Evolutionary conservation across 1,140 invertebrate species (phyloP), one percentile per base, ranked within the genome.

Genomic region (Mycetomoellerius zeteki): DNA sequence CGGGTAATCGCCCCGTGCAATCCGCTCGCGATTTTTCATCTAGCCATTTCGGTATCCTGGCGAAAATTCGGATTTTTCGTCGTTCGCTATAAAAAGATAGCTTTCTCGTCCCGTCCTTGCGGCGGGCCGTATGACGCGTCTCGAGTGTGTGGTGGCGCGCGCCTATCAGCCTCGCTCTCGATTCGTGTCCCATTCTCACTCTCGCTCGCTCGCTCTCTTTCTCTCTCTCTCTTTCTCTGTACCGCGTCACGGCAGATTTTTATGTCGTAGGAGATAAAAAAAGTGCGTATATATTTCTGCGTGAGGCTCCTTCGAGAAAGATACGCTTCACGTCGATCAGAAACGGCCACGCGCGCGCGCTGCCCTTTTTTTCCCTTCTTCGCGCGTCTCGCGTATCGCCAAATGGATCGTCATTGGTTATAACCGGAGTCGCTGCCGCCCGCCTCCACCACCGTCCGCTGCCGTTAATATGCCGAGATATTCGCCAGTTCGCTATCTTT

Each of bases 101-200:
- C 77, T 87, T 90, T 91, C 81, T 88, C 86, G 54, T 6, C 54
- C 58, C 65, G 67, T 88, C 71, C 52, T 75, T 85, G 43, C 73
- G 52, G 72, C 58, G 47, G 56, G 76, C 78, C 80, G 84, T 87
- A 86, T 90, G 90, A 91, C 90, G 90, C 90, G 91, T 88, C 90
- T 88, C 58, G 60, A 75, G 80, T 73, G 56, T 84, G 88, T 86
- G 86, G 89, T 90, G 90, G 90, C 87, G 90, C 89, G 89, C 89
- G 89, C 86, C 89, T 86, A 90, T 84, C 87, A 76, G 86, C 85
- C 89, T 72, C 78, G 58, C 21, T 81, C 80, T 84, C 86, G 86
- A 24, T 89, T 89, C 78, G 85, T 80, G 65, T 85, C 86, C 82
- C 76, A 14, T 33, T 89, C 54, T 33, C 81, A 84, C 73, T 85